phyloP scores from a whole-genome alignment of 2,113 vertebrate genomes.

The Epinephelus fuscoguttatus region DNA sequence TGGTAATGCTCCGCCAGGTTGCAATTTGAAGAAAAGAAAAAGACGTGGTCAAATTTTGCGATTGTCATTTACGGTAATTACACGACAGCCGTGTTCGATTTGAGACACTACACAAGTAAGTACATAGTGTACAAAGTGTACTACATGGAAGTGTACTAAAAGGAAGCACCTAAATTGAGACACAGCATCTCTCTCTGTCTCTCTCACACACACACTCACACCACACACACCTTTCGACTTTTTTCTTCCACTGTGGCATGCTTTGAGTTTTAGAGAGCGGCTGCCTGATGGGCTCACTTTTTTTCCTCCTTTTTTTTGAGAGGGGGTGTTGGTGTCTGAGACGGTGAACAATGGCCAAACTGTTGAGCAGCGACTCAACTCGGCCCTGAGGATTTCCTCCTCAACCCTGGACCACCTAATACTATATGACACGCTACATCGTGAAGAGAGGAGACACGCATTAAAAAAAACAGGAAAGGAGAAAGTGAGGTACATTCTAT shows the following conservation, averaged over 20 bases:
- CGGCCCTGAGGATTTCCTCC: constrained; percentile 81
- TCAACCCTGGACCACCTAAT: constrained; percentile 75
- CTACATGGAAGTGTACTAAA: no score
- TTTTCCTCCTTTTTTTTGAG: constrained; percentile 13
- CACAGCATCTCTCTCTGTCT: background rate
- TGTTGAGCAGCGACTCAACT: constrained; percentile 75
- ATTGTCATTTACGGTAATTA: no score
- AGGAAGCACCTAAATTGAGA: no score
- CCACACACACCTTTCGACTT: constrained; percentile 43
- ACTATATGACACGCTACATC: constrained; percentile 70
- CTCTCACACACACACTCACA: constrained; percentile 10
- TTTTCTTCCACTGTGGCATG: constrained; percentile 34
- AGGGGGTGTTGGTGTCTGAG: constrained; percentile 64
- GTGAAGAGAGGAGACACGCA: constrained; percentile 55
- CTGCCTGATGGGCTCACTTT: constrained; percentile 52
- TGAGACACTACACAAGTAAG: no score
- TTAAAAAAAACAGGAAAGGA: constrained; percentile 43
- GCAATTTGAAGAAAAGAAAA: no score
- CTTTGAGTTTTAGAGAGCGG: constrained; percentile 54
- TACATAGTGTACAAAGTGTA: no score
- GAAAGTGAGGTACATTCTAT: constrained; percentile 28
- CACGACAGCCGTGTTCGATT: no score
- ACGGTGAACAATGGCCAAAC: constrained; percentile 81
- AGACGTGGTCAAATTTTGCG: no score
- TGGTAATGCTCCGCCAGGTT: no score